Evolutionary conservation across 2,888 invertebrate species (phyloP).

Genomic region (Dolomedes plantarius): DNA sequence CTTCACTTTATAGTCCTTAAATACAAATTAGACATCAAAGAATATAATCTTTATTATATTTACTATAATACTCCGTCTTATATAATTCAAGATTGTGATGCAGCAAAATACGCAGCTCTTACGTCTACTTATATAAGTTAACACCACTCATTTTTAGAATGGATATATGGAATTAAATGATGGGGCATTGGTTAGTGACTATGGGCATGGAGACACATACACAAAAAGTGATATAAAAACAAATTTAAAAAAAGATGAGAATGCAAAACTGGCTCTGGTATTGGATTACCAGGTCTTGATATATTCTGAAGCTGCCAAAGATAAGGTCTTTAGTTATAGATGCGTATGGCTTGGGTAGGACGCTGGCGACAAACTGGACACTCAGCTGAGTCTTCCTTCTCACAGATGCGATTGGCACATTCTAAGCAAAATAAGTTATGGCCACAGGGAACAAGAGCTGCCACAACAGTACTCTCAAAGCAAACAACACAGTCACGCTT

Average conservation of each 20-base stretch:
- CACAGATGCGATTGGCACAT: conserved; percentile 86
- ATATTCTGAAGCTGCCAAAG: conserved; percentile 37
- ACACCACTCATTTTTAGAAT: conserved; percentile 47
- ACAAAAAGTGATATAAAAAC: conserved; percentile 61
- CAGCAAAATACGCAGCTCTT: conserved; percentile 70
- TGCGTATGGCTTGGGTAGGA: conserved; percentile 91
- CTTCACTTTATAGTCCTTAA: conserved; percentile 61
- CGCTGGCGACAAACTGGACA: conserved; percentile 92
- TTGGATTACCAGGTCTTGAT: conserved; percentile 44
- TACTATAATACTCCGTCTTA: conserved; percentile 65
- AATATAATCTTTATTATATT: conserved; percentile 70
- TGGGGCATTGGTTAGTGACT: conserved; percentile 50
- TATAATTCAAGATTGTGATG: conserved; percentile 65
- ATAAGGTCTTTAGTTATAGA: conserved; percentile 77
- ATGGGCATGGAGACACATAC: conserved; percentile 64
- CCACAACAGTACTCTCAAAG: conserved; percentile 90
- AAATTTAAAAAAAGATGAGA: conserved; percentile 66
- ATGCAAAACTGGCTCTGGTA: conserved; percentile 64
- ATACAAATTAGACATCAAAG: conserved; percentile 72
- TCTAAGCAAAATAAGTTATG: conserved; percentile 96
- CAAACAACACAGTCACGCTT: conserved; percentile 84
- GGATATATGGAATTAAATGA: conserved; percentile 53
- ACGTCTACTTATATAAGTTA: conserved; percentile 58
- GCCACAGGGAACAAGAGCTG: conserved; percentile 94
- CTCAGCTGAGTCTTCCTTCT: conserved; percentile 78